Base-by-base conservation (phyloP, 1,140 invertebrate genomes). In the Psix sp. region DNA sequence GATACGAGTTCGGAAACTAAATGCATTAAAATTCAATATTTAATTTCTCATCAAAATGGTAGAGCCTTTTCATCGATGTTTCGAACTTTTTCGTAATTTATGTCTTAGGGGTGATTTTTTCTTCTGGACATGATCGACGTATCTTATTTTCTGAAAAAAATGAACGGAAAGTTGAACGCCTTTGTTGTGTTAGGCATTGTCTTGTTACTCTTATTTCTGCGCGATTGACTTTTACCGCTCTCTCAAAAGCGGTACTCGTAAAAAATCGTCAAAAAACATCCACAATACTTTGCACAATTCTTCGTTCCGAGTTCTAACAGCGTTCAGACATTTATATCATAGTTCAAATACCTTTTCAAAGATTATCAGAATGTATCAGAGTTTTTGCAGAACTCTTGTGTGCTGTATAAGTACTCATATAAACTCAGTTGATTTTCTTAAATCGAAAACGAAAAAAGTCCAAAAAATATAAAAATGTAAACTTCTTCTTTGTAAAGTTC, bases 381-480 rank as follows among this genome's bases (percentile, higher is more conserved):
- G 29, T 46, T 56, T 43, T 56, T 39, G 20, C 3, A 14, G 36
- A 67, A 67, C 63, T 67, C 59, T 67, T 67, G 38, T 57, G 15
- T 2, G 36, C 38, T 35, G 56, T 57, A 57, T 57, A 57, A 67
- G 51, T 57, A 67, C 15, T 43, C 57, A 67, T 57, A 57, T 43
- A 67, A 57, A 67, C 42, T 67, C 57, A 26, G 40, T 49, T 67
- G 52, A 67, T 67, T 67, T 48, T 13, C 18, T 24, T 48, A 54
- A 66, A 20, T 48, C 46, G n/a, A n/a, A n/a, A n/a, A n/a, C n/a
- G n/a, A n/a, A n/a, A n/a, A n/a, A n/a, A n/a, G n/a, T n/a, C n/a
- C n/a, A n/a, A n/a, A n/a, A n/a, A 21, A 14, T 5, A 10, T 4
- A 54, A 5, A 65, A 45, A 17, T 43, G 18, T 39, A 15, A 13